Evolutionary conservation across 2,888 invertebrate genomes (phyloP), one percentile per base, ranked within the genome.

Genomic region (Cephus nigrinus): DNA sequence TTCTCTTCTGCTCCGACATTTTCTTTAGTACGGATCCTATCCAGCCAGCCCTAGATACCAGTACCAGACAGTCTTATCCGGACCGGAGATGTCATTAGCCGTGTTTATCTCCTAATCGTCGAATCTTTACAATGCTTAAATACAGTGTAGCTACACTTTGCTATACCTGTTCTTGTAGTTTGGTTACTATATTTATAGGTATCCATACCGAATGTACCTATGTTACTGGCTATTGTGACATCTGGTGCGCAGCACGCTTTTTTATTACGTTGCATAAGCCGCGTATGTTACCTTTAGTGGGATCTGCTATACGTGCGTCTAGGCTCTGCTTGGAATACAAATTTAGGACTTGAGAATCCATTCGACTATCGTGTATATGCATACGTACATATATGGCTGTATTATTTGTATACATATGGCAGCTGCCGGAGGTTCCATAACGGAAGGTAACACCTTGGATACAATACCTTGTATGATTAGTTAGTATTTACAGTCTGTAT

Each of bases 211-310:
- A 23, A 55, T 9, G 55, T 55, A 23, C 55, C 55, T 55, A 55
- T 55, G 69, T 71, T 77, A 68, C 34, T n/a, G 33, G 73, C 75
- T 75, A 30, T 78, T 78, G 75, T 78, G 78, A 78, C 78, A 78
- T 75, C 71, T 30, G 40, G n/a, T 72, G 75, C 71, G 68, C 75
- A 68, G 68, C 68, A 55, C 34, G 34, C 35, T 75, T 75, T 69
- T 35, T 78, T 74, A 31, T 69, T n/a, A 71, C 75, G 69, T 79
- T 79, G 77, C 79, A 77, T 75, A 79, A 79, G 75, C 23, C 73
- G 34, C 31, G 55, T 68, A 68, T 71, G 75, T 75, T 33, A 75
- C 77, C 77, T 75, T 75, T 77, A 68, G 34, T 68, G 75, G 68
- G 72, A 78, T 78, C 75, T 72, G 55, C 68, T 12, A 12, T 32